Percentiles rank a stretch among this genome's conserved stretches.
Conservation (phyloP, 2,113 vertebrate species). For the Scomber colias region DNA sequence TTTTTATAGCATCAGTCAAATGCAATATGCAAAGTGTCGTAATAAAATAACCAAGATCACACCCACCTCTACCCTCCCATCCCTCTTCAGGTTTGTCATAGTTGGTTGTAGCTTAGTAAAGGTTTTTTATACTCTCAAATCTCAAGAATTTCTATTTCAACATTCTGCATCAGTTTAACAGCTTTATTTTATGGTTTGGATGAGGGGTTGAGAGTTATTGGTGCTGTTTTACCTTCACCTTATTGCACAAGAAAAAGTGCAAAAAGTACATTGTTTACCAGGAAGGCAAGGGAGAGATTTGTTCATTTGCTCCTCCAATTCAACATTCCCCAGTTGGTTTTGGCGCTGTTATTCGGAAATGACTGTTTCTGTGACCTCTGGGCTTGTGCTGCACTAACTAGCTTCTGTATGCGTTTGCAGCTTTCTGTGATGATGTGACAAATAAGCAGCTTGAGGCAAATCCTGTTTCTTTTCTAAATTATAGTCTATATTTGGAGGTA, state of each 20-base stretch:
- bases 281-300: background rate
- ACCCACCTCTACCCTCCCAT: too few relatives aligned
- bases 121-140: too few relatives aligned
- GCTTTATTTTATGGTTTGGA: too few relatives aligned
- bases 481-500: slow-evolving; percentile 65
- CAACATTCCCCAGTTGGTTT: background rate
- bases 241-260: background rate
- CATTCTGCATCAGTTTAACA: too few relatives aligned
- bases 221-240: too few relatives aligned
- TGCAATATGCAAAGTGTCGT: too few relatives aligned
- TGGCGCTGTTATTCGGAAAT: background rate
- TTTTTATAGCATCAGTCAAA: too few relatives aligned
- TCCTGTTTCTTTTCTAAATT: slow-evolving; percentile 54
- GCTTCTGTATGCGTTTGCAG: slow-evolving; percentile 33
- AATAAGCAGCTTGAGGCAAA: slow-evolving; percentile 65
- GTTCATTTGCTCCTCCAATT: background rate
- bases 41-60: too few relatives aligned
- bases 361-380: slow-evolving; percentile 30
- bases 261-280: slow-evolving; percentile 5
- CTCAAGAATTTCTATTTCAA: too few relatives aligned
- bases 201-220: too few relatives aligned
- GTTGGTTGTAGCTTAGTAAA: too few relatives aligned
- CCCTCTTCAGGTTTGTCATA: too few relatives aligned
- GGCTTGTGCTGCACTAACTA: slow-evolving; percentile 17
- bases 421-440: slow-evolving; percentile 34